Percentiles rank a stretch among this genome's conserved stretches.
Conservation (phyloP, 2,888 invertebrate species). For the Germaria angustata region DNA sequence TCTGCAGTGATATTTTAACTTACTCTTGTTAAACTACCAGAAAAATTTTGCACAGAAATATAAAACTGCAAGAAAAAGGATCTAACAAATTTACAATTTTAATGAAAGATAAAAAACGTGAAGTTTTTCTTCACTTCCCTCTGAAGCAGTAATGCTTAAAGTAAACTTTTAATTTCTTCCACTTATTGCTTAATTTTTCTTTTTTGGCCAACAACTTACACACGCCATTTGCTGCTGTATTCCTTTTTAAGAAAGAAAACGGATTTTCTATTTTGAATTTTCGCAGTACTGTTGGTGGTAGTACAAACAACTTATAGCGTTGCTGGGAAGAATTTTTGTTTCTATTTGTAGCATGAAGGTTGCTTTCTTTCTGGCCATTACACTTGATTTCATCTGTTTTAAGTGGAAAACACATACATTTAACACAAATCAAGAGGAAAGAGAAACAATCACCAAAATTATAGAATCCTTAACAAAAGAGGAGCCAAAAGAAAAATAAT, state of each 20-base stretch:
- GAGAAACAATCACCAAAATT: constrained; percentile 11
- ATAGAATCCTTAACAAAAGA: constrained; percentile 16
- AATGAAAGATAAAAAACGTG: constrained; percentile 39
- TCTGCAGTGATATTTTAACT: constrained; percentile 65
- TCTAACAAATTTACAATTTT: constrained; percentile 60
- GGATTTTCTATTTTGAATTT: constrained; percentile 41
- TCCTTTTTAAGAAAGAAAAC: neutral
- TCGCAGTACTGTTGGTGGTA: constrained; percentile 3
- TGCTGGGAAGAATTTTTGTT: constrained; percentile 36
- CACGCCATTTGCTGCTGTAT: neutral
- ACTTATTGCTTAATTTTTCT: constrained; percentile 59
- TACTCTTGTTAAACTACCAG: constrained; percentile 33
- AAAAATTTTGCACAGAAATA: neutral
- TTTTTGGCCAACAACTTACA: constrained; percentile 31
- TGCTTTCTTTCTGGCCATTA: constrained; percentile 44
- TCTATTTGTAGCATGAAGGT: constrained; percentile 20
- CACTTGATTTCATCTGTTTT: constrained; percentile 57
- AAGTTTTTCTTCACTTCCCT: neutral
- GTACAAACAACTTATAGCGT: constrained; percentile 11
- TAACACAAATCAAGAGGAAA: constrained; percentile 1
- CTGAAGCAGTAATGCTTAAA: constrained; percentile 55
- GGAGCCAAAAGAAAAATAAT: neutral
- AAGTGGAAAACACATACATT: constrained; percentile 28
- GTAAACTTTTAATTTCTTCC: constrained; percentile 66
- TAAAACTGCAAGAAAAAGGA: constrained; percentile 16